These are phyloP conservation scores for Denticeps clupeoides DNA, from an alignment of 2,797 vertebrate genomes.

Conservation along the genomic window DNA sequence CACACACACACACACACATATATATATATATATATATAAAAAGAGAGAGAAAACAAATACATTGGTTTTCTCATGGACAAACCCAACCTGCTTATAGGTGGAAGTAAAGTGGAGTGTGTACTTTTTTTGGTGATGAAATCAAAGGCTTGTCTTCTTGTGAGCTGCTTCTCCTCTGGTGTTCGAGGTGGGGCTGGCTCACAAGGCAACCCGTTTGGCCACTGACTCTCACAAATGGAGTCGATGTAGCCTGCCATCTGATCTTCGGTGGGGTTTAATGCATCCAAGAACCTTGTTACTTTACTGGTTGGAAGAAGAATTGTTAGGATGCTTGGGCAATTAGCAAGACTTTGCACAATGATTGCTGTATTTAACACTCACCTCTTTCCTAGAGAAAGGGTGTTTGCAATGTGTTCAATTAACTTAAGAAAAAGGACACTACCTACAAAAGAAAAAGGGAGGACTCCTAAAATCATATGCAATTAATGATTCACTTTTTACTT, in stretches of 20 bases:
- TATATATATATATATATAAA: too few relatives aligned
- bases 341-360: too few relatives aligned
- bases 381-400: constrained; percentile 55
- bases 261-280: constrained; percentile 53
- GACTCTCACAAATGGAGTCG: constrained; percentile 42
- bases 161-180: constrained; percentile 42
- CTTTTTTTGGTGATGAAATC: too few relatives aligned
- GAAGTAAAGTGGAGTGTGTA: too few relatives aligned
- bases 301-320: constrained; percentile 27
- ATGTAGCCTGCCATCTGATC: constrained; percentile 49
- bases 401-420: constrained; percentile 53
- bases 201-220: constrained; percentile 43
- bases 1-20: too few relatives aligned
- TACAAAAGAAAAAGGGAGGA: constrained; percentile 25
- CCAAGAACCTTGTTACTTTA: constrained; percentile 55
- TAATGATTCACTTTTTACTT: too few relatives aligned
- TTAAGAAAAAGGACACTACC: constrained; percentile 59
- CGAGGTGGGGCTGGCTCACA: constrained; percentile 16
- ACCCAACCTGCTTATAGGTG: too few relatives aligned
- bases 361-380: constrained; percentile 50
- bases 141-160: constrained; percentile 52
- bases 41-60: too few relatives aligned
- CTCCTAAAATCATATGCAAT: too few relatives aligned
- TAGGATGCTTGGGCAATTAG: too few relatives aligned
- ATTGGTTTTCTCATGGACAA: too few relatives aligned